Percentiles rank a stretch among this genome's conserved stretches.
Evolutionary conservation across 2,888 invertebrate genomes (phyloP).

Genomic region (Sinohyriopsis cumingii): DNA sequence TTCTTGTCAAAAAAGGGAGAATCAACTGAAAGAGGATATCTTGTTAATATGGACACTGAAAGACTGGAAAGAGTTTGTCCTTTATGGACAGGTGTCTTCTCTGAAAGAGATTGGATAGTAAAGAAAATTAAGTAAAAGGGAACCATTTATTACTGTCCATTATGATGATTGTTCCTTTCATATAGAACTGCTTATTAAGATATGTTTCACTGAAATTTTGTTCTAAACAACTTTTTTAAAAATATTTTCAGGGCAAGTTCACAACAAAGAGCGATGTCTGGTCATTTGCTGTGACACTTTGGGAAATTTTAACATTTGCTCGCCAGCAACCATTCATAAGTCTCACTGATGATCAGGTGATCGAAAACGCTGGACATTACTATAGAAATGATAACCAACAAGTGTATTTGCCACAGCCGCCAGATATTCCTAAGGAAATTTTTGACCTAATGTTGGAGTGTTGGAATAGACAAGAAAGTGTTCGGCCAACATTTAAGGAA

Average conservation of each 20-base stretch:
- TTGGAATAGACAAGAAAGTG: constrained; percentile 87
- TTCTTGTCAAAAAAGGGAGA: no score
- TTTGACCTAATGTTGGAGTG: constrained; percentile 94
- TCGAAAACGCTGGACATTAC: constrained; percentile 85
- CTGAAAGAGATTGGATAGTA: no score
- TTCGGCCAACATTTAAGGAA: constrained; percentile 89
- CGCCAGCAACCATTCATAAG: constrained; percentile 85
- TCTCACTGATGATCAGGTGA: constrained; percentile 83
- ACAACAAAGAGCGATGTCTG: constrained; percentile 91
- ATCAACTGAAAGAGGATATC: no score
- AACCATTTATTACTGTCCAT: no score
- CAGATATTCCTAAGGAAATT: constrained; percentile 87
- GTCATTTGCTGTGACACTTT: constrained; percentile 90
- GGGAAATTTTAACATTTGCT: constrained; percentile 88
- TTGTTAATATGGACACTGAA: no score
- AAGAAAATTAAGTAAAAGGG: no score
- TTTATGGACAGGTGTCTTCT: no score
- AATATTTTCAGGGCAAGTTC: constrained; percentile 82
- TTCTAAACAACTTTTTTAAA: neutral
- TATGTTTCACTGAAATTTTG: neutral
- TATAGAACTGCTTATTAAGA: neutral
- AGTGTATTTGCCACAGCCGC: constrained; percentile 80
- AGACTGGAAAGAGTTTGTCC: no score
- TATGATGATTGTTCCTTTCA: no score
- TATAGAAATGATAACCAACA: constrained; percentile 81